Evolutionary conservation across 1,140 invertebrate species (phyloP).

Genomic region (Cherax destructor): DNA sequence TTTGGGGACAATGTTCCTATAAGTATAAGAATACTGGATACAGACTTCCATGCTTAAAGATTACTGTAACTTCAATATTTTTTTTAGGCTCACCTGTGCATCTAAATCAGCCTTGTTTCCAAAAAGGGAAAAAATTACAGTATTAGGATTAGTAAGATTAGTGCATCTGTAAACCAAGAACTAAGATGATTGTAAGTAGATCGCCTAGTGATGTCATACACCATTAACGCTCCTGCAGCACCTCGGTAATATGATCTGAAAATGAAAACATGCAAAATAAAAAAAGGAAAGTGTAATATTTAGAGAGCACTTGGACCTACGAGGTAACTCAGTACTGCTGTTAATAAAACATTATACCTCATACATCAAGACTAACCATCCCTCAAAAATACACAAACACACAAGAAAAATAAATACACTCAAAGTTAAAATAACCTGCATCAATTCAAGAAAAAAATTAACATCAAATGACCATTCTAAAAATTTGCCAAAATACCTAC

Average conservation of each 20-base stretch:
- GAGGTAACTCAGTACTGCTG: too few relatives aligned
- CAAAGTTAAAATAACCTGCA: too few relatives aligned
- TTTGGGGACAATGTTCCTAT: background rate
- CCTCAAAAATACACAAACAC: too few relatives aligned
- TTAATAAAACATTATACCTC: too few relatives aligned
- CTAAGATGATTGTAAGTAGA: constrained; percentile 99
- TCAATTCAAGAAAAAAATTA: too few relatives aligned
- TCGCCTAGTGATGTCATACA: constrained; percentile 98
- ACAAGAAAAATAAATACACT: too few relatives aligned
- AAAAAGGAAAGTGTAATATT: too few relatives aligned
- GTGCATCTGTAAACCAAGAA: constrained; percentile 99
- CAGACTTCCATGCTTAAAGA: background rate
- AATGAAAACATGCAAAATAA: background rate
- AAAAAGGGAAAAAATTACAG: constrained; percentile 73
- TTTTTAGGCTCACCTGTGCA: constrained; percentile 76
- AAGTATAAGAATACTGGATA: background rate
- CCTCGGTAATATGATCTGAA: constrained; percentile 96
- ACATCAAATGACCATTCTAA: too few relatives aligned
- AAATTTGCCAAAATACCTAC: too few relatives aligned
- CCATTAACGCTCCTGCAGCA: constrained; percentile 98
- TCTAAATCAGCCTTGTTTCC: constrained; percentile 99
- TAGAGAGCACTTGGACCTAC: too few relatives aligned
- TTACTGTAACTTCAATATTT: too few relatives aligned
- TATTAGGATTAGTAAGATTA: constrained; percentile 93
- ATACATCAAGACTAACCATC: too few relatives aligned